These are phyloP conservation scores for Olivierus martensii DNA, from an alignment of 1,140 invertebrate species.

Conservation along the genomic window DNA sequence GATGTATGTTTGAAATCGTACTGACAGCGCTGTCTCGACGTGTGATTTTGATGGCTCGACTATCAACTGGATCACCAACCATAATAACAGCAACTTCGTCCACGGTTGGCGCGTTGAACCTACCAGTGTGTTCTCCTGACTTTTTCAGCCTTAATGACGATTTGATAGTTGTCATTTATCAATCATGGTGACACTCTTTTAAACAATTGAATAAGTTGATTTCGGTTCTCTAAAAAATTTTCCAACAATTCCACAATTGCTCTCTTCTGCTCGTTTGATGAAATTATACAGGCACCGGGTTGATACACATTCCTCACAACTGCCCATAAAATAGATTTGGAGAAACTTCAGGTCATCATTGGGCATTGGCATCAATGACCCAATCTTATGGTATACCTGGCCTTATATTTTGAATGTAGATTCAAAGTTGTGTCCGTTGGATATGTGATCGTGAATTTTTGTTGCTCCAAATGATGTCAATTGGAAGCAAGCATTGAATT, in stretches of 20 bases:
- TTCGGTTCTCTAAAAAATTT: neutral
- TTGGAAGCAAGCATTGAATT: constrained; percentile 32
- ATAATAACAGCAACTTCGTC: constrained; percentile 33
- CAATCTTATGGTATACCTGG: constrained; percentile 34
- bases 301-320: neutral
- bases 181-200: neutral
- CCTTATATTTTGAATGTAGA: constrained; percentile 35
- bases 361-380: constrained; percentile 25
- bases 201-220: neutral
- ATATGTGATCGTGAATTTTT: constrained; percentile 17
- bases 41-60: constrained; percentile 29
- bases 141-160: constrained; percentile 20
- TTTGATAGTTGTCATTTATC: neutral
- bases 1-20: constrained; percentile 13
- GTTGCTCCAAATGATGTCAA: constrained; percentile 31
- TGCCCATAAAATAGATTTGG: constrained; percentile 29
- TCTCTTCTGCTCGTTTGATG: neutral
- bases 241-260: neutral
- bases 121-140: constrained; percentile 27
- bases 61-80: constrained; percentile 27
- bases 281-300: neutral
- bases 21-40: constrained; percentile 17
- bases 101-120: constrained; percentile 24
- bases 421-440: constrained; percentile 21
- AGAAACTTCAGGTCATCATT: constrained; percentile 28